Evolutionary conservation across 2,113 vertebrate genomes (phyloP), one percentile per base, ranked within the genome.

Genomic region (Anas platyrhynchos): DNA sequence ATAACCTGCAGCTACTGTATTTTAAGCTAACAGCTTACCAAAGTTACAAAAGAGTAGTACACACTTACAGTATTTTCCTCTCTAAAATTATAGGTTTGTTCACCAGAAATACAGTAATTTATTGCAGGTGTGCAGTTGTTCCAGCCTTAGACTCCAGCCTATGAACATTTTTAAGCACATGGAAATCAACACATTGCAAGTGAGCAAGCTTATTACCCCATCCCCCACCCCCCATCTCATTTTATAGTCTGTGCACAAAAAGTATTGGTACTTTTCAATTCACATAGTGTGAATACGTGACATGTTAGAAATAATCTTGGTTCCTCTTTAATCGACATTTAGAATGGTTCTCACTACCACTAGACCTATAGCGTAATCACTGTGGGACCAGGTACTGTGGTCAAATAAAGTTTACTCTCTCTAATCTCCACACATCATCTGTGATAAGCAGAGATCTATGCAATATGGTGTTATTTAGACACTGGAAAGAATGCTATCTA

Each of bases 191-290:
- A 0, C 59, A 43, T 95, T 93, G 93, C 94, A 96, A 96, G 95
- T 75, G 65, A 97, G 74, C 97, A 97, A 97, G 96, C 94, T 93
- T 56, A 82, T 44, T 97, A 18, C 46, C 46, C 46, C 46, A 48
- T 46, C 26, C 65, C 8, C 54, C 76, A 83, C 63, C 8, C 54
- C 76, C 86, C 12, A 67, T 94, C 93, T 97, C 94, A 71, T 93
- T 91, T 96, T 78, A 32, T 22, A 13, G 68, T 73, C 91, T 90
- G 95, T 76, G 88, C 92, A 96, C 97, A 98, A 97, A 97, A 98
- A 97, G 97, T 97, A 97, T 93, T 97, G 93, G 97, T 98, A 98
- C 97, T 98, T 98, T 97, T 98, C 97, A 98, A 14, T 88, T 91
- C 81, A 72, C 63, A 29, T 66, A 41, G 34, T 75, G 81, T 88